Evolutionary conservation across 1,140 invertebrate genomes (phyloP).

Genomic region (Chionoecetes opilio): DNA sequence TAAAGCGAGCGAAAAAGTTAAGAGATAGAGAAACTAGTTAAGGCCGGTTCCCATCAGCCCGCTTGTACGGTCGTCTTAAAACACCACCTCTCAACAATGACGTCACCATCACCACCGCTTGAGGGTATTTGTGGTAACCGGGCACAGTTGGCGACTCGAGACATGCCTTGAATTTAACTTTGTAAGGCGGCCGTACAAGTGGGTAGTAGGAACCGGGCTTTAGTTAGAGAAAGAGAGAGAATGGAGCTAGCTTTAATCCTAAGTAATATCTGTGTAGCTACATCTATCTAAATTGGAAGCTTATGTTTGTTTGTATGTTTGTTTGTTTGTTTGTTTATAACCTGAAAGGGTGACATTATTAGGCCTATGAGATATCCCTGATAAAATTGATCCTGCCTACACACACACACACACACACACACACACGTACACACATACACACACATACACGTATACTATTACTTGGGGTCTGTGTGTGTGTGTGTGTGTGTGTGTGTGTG

Average conservation of each 20-base stretch:
- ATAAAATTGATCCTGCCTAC: slow-evolving; percentile 39
- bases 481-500: not conserved
- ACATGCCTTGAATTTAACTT: no score
- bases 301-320: not conserved
- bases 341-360: not conserved
- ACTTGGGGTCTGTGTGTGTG: not conserved
- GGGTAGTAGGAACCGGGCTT: no score
- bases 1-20: no score
- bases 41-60: no score
- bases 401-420: slow-evolving; percentile 3
- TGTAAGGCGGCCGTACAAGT: no score
- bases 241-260: not conserved
- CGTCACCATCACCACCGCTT: no score
- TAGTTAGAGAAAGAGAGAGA: slow-evolving; percentile 9
- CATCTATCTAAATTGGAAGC: slow-evolving; percentile 6
- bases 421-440: not conserved
- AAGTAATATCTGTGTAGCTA: not conserved
- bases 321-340: not conserved
- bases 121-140: no score
- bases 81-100: no score
- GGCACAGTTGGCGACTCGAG: no score
- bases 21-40: no score
- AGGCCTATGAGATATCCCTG: slow-evolving; percentile 37
- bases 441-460: not conserved
- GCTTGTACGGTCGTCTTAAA: no score